Conservation (phyloP, 64 coral and sea anemone species). For the Cladopsammia gracilis region DNA sequence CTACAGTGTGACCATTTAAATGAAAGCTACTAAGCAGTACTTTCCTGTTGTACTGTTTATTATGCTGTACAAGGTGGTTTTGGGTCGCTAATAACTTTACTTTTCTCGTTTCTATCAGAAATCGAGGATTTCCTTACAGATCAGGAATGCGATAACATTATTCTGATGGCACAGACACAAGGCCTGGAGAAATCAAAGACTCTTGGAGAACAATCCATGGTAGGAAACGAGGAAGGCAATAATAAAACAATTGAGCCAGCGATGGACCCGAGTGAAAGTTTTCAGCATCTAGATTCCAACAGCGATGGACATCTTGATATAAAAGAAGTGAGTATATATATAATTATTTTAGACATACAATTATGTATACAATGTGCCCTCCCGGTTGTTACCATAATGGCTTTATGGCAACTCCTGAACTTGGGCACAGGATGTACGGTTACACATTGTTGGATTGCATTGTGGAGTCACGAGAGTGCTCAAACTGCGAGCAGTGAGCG, state of each 20-base stretch:
- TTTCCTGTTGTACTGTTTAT: too few species aligned
- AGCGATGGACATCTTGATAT: not conserved
- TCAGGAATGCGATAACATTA: conserved; percentile 74
- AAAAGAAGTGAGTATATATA: not conserved
- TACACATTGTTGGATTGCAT: too few species aligned
- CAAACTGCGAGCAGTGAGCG: too few species aligned
- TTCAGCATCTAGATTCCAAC: not conserved
- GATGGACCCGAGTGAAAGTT: not conserved
- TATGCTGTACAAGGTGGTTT: too few species aligned
- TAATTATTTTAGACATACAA: too few species aligned
- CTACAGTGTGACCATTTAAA: too few species aligned
- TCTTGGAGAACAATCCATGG: conserved; percentile 1
- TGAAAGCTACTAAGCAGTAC: too few species aligned
- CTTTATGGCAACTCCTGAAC: too few species aligned
- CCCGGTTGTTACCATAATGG: too few species aligned
- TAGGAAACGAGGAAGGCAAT: not conserved
- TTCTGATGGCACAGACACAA: conserved; percentile 65
- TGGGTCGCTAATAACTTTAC: not conserved
- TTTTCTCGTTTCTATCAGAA: conserved; percentile 30
- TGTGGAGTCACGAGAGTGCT: too few species aligned
- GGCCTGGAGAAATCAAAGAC: conserved; percentile 51
- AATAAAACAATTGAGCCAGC: not conserved
- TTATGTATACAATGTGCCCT: too few species aligned
- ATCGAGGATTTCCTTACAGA: conserved; percentile 67
- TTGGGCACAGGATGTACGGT: too few species aligned